Base-by-base conservation (phyloP, 2,888 invertebrate species). In the Eumerus sabulonum region DNA sequence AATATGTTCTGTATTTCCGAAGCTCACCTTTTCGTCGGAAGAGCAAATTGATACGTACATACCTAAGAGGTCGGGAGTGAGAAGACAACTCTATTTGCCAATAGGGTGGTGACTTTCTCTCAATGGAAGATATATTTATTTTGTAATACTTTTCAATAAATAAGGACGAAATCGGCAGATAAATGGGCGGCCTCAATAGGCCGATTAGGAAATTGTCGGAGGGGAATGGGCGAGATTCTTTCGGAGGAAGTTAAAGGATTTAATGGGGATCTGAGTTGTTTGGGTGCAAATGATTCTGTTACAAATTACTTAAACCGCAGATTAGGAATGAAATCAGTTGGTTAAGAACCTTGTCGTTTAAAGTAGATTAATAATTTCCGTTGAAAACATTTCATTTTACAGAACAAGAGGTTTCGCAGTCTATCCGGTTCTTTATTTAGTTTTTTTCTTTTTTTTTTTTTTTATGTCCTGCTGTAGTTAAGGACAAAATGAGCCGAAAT, bases 101-200 rank as follows among this genome's bases (percentile, higher is more conserved):
- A 53, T 63, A 11, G 40, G 45, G 40, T 56, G 74, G 79, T 79
- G 79, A 70, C 71, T 60, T 57, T 19, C 40, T 3, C 53, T 45
- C 57, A 47, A 44, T 14, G 51, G 18, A 27, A 79, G 70, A 79
- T 79, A 68, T 79, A 79, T 79, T 70, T 79, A 67, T 68, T 79
- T 70, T 79, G 48, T 50, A 51, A 56, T 60, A 67, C 51, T 54
- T 56, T 51, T 68, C 62, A 59, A 79, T 70, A 68, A 79, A 74
- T 74, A 70, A 64, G 63, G 54, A 60, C 59, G 74, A 74, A 74
- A 74, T 79, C 79, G 79, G 59, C 40, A 74, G 79, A 79, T 74
- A 79, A 79, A 79, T 74, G 79, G 68, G 64, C 60, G 56, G 59
- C 68, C 73, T 77, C 77, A 67, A 73, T 73, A 59, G 73, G 42